These are phyloP conservation scores for Scolanthus callimorphus DNA, from an alignment of 92 coral and sea anemone species.

Conservation along the genomic window DNA sequence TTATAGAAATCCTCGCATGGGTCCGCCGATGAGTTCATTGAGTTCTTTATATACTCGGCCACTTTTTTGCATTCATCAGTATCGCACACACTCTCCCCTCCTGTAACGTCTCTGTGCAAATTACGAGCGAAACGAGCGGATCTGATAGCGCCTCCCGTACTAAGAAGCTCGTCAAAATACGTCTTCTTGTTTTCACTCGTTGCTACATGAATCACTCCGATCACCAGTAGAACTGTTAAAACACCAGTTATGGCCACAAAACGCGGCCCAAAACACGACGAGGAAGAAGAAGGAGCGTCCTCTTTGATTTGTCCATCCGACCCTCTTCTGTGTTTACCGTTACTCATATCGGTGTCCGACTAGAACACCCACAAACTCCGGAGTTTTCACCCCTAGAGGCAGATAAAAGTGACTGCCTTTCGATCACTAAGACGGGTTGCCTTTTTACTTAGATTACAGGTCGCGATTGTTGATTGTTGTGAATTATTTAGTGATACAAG, in stretches of 20 bases:
- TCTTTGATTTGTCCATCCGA: slow-evolving; percentile 3
- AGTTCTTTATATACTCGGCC: slow-evolving; percentile 68
- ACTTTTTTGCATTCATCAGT: slow-evolving; percentile 66
- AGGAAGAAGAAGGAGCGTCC: too few relatives aligned
- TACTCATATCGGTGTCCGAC: not conserved
- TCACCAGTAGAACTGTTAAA: slow-evolving; percentile 84
- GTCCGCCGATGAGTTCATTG: slow-evolving; percentile 69
- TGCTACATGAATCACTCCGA: slow-evolving; percentile 93
- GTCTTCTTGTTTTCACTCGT: slow-evolving; percentile 89
- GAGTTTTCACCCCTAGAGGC: too few relatives aligned
- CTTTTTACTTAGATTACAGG: not conserved
- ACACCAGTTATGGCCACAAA: slow-evolving; percentile 84
- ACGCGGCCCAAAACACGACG: slow-evolving; percentile 68
- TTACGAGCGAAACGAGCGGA: slow-evolving; percentile 60
- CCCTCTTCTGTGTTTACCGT: not conserved
- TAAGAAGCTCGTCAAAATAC: slow-evolving; percentile 91
- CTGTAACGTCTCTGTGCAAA: slow-evolving; percentile 11
- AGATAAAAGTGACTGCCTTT: too few relatives aligned
- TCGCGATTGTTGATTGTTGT: not conserved
- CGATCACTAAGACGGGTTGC: too few relatives aligned
- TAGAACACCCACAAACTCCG: not conserved
- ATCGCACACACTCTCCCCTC: slow-evolving; percentile 63
- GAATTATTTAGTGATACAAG: not conserved
- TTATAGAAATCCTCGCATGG: slow-evolving; percentile 90
- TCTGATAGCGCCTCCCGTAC: slow-evolving; percentile 98